Conservation (phyloP, 2,888 invertebrate species). For the Brachyopa scutellaris region DNA sequence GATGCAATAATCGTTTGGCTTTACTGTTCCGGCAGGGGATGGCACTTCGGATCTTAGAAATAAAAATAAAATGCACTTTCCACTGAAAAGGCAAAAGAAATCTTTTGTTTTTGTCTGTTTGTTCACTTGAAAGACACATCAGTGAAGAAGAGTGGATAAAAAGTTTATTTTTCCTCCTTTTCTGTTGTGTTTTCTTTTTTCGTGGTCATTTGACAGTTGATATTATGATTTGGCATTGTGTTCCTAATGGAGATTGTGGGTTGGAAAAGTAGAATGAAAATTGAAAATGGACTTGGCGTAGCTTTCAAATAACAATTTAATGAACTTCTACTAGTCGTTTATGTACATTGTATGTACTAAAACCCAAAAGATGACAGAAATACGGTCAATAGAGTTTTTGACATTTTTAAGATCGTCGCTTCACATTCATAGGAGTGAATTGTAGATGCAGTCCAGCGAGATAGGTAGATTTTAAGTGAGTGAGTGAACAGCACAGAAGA, state of each 20-base stretch:
- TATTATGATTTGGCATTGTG: neutral
- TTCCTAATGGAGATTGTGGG: neutral
- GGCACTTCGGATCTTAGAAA: constrained; percentile 2
- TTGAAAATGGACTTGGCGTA: too few species aligned
- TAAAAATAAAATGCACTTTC: constrained; percentile 16
- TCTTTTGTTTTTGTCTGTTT: constrained; percentile 30
- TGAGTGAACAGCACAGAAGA: too few species aligned
- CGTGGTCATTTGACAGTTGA: constrained; percentile 24
- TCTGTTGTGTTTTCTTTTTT: neutral
- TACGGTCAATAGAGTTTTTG: too few species aligned
- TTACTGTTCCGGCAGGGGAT: constrained; percentile 26
- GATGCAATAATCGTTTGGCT: constrained; percentile 69
- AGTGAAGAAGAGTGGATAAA: neutral
- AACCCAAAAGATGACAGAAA: too few species aligned
- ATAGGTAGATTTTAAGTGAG: too few species aligned
- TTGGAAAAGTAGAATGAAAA: neutral
- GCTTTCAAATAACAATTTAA: too few species aligned
- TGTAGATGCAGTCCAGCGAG: too few species aligned
- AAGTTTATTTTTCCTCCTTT: neutral
- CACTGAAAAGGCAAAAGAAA: neutral
- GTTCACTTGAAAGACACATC: constrained; percentile 9
- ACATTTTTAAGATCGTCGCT: too few species aligned
- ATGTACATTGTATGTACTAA: neutral
- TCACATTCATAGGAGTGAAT: too few species aligned
- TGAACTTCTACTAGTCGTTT: too few species aligned